These are phyloP conservation scores for Tamias sibiricus DNA, from an alignment of 2,113 vertebrate genomes.

Conservation along the genomic window DNA sequence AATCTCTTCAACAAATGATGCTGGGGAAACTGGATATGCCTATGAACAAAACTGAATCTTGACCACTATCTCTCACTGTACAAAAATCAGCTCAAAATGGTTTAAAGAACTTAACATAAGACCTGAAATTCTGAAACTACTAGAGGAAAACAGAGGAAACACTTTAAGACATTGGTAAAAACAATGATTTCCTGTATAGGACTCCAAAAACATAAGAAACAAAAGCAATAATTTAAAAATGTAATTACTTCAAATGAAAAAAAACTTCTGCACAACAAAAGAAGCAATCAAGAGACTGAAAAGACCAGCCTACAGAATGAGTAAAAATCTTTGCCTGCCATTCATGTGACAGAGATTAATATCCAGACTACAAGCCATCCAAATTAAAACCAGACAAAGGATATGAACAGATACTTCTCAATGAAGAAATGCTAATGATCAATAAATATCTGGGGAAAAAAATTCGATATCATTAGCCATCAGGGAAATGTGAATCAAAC, in stretches of 20 bases:
- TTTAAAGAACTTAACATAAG: neutral
- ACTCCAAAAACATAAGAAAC: neutral
- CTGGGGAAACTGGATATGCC: neutral
- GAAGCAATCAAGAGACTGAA: neutral
- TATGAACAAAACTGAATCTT: neutral
- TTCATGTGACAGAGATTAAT: neutral
- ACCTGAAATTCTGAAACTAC: neutral
- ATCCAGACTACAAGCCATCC: neutral
- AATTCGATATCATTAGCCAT: neutral
- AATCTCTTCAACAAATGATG: neutral
- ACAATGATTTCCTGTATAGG: neutral
- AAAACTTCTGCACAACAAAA: neutral
- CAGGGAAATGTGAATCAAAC: neutral
- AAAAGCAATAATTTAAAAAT: neutral
- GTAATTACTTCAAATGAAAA: neutral
- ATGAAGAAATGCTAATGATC: neutral
- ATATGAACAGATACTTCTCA: neutral
- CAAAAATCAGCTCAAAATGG: neutral
- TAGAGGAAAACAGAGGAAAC: neutral
- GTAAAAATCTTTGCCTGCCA: neutral
- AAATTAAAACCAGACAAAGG: neutral
- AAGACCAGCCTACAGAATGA: neutral
- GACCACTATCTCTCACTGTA: neutral
- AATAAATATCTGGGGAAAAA: neutral
- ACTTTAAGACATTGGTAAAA: neutral